phyloP scores from a whole-genome alignment of 2,888 invertebrate species.

The Machimus rusticus region DNA sequence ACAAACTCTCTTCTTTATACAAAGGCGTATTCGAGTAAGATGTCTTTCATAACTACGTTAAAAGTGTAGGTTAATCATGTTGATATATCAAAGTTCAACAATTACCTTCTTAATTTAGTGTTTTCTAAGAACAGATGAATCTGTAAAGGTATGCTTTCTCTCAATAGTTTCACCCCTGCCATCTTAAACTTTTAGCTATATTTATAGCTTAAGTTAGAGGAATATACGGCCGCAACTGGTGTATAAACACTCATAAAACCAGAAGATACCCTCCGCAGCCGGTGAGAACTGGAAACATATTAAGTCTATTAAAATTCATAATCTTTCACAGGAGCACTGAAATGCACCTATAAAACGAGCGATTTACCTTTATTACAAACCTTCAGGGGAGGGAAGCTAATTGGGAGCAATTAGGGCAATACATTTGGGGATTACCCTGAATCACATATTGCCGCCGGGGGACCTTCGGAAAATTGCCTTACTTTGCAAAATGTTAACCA shows the following conservation, averaged over 20 bases:
- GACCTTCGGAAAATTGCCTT: slow-evolving; percentile 5
- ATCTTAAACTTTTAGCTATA: background rate
- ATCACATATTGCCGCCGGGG: slow-evolving; percentile 1
- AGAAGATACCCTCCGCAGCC: background rate
- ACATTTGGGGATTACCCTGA: background rate
- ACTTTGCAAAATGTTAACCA: slow-evolving; percentile 28
- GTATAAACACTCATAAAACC: background rate
- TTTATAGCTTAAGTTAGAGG: background rate
- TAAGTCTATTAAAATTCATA: background rate
- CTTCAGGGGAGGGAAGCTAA: background rate
- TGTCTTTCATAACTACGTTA: no score
- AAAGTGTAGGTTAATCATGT: no score
- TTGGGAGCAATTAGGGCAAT: background rate
- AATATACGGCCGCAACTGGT: background rate
- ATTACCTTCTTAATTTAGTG: background rate
- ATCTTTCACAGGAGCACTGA: background rate
- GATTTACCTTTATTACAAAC: background rate
- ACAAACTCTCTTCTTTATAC: no score
- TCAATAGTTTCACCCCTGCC: background rate
- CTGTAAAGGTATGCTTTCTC: background rate
- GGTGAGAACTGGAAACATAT: background rate
- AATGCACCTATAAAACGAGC: background rate
- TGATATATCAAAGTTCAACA: no score
- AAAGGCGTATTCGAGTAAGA: no score
- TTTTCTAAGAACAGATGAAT: background rate